Conservation (phyloP, 2,797 vertebrate species). For the Tangara arthus region DNA sequence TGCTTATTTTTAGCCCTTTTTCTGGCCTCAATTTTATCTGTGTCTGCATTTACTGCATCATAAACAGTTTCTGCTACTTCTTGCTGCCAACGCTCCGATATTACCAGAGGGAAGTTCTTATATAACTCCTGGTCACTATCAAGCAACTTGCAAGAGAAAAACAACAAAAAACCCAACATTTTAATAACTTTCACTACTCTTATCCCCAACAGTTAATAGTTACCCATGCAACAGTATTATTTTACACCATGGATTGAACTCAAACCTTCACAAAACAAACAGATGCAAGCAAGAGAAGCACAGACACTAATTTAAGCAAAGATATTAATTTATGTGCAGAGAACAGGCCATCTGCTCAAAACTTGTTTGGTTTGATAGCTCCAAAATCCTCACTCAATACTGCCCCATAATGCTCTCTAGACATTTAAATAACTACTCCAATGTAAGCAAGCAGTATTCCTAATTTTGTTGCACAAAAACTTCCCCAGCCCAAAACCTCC, state of each 20-base stretch:
- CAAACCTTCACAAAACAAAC: neutral
- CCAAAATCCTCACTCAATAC: neutral
- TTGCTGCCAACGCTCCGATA: constrained; percentile 98
- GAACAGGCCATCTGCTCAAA: neutral
- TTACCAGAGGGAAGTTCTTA: constrained; percentile 97
- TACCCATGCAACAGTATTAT: neutral
- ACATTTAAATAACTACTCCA: neutral
- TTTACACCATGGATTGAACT: neutral
- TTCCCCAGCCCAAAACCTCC: neutral
- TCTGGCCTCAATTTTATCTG: constrained; percentile 91
- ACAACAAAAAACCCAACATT: constrained; percentile 29
- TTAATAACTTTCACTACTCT: constrained; percentile 12
- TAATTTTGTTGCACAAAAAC: neutral
- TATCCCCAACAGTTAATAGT: neutral
- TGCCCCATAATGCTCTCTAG: neutral
- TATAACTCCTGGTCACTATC: constrained; percentile 98
- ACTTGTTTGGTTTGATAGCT: neutral
- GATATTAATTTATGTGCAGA: neutral
- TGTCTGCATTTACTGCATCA: constrained; percentile 93
- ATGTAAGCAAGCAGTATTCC: neutral
- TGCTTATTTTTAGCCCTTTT: constrained; percentile 98
- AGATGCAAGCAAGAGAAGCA: neutral
- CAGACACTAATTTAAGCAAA: neutral
- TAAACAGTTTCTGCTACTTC: constrained; percentile 96
- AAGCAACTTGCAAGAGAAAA: constrained; percentile 81